Evolutionary conservation across 2,888 invertebrate genomes (phyloP), one percentile per base, ranked within the genome.

Genomic region (Lamellibrachia satsuma): DNA sequence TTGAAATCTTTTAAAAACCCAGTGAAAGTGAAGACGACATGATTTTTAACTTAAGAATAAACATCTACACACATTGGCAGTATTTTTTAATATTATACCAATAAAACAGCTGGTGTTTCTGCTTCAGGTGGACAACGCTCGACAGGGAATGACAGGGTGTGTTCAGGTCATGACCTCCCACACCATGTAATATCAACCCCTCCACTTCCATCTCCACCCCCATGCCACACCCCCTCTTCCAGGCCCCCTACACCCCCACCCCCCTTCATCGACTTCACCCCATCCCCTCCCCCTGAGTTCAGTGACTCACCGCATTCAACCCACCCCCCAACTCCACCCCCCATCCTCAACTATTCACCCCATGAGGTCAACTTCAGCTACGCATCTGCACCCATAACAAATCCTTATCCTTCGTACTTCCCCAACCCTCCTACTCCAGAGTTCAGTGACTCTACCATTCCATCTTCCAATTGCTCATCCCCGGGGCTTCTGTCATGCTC

Each of bases 381-480:
- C 22, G 75, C 75, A 22, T 75, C 75, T 3, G 22, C 75, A 0
- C 75, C 75, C 75, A 15, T n/a, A 22, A 75, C 75, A 75, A 75
- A 75, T n/a, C 75, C 15, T 6, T 75, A 22, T 6, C 75, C 75
- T 6, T 75, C 75, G 22, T 75, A 75, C 75, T 75, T 75, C 75
- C 22, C 75, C 75, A 15, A 75, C 75, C 75, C 75, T 11, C 75
- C 75, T 75, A 15, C 75, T 22, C 75, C 75, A 2, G 75, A 75
- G 75, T 75, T 75, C 75, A 75, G 75, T 6, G 75, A 75, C 75
- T 75, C 75, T n/a, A 75, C 75, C 75, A 75, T 75, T n/a, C 75
- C 75, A 6, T 75, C 75, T 22, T 75, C 75, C 75, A 75, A 75
- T 6, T 22, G 22, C n/a, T 75, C 75, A 22, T 75, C 75, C 75